Evolutionary conservation across 2,888 invertebrate genomes (phyloP).

Genomic region (Aelia acuminata): DNA sequence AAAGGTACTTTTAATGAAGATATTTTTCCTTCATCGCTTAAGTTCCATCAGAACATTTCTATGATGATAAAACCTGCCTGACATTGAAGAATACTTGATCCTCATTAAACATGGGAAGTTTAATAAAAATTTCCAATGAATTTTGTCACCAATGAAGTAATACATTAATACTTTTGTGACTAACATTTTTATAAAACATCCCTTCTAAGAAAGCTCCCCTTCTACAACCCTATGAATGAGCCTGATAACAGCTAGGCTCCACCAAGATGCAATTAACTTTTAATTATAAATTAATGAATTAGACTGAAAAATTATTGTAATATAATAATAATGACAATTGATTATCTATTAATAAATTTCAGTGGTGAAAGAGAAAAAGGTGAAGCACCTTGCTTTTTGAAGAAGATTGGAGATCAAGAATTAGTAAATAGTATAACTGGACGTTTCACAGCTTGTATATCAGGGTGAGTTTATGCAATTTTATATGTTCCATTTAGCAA

Average conservation of each 20-base stretch:
- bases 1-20: too few relatives aligned
- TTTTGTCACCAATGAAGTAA: too few relatives aligned
- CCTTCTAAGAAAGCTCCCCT: too few relatives aligned
- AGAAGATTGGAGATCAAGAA: slow-evolving; percentile 90
- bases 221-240: too few relatives aligned
- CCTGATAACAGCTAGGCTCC: not conserved
- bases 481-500: not conserved
- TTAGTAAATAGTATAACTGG: slow-evolving; percentile 89
- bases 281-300: not conserved
- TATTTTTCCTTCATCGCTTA: too few relatives aligned
- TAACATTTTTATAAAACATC: too few relatives aligned
- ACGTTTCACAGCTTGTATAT: slow-evolving; percentile 93
- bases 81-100: too few relatives aligned
- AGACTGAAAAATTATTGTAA: not conserved
- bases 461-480: slow-evolving; percentile 72
- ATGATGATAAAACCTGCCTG: too few relatives aligned
- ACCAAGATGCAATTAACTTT: not conserved
- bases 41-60: too few relatives aligned
- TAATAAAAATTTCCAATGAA: too few relatives aligned
- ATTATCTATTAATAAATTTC: not conserved
- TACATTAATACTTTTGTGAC: too few relatives aligned
- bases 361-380: slow-evolving; percentile 63
- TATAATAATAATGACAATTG: not conserved
- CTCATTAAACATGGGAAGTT: too few relatives aligned
- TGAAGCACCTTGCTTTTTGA: slow-evolving; percentile 90